These are phyloP conservation scores for Philotrypesis tridentata DNA, from an alignment of 1,140 invertebrate genomes.

Conservation along the genomic window DNA sequence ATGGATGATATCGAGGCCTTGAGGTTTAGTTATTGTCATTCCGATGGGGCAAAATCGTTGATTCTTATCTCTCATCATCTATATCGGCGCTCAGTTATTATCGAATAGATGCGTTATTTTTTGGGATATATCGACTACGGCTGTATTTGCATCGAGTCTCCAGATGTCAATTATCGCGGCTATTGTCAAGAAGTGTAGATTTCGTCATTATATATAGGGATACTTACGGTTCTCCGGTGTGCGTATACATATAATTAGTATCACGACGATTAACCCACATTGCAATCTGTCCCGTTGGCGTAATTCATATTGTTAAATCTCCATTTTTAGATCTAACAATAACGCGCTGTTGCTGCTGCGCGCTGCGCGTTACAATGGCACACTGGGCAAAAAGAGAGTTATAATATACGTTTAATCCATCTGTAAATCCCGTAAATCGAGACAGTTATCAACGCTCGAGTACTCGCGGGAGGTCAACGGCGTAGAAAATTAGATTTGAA, in stretches of 20 bases:
- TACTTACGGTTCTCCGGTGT: neutral
- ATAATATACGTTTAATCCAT: neutral
- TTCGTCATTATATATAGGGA: neutral
- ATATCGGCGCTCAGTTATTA: neutral
- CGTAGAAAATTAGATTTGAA: conserved; percentile 30
- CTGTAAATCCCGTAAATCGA: conserved; percentile 3
- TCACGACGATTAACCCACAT: neutral
- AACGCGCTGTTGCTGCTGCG: too few relatives aligned
- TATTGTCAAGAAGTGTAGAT: neutral
- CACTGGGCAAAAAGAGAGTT: too few relatives aligned
- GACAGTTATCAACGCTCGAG: conserved; percentile 9
- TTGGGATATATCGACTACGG: neutral
- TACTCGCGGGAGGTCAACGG: neutral
- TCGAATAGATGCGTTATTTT: neutral
- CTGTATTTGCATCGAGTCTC: neutral
- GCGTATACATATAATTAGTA: neutral
- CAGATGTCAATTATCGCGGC: neutral
- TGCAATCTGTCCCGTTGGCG: neutral
- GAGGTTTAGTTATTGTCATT: too few relatives aligned
- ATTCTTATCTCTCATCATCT: too few relatives aligned
- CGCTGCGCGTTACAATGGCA: too few relatives aligned
- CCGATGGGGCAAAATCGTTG: too few relatives aligned
- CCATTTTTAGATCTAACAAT: neutral
- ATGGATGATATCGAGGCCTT: too few relatives aligned
- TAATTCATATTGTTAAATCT: neutral